Conservation (phyloP, 53 echinoderm and acorn worm species). For the Astropecten irregularis region DNA sequence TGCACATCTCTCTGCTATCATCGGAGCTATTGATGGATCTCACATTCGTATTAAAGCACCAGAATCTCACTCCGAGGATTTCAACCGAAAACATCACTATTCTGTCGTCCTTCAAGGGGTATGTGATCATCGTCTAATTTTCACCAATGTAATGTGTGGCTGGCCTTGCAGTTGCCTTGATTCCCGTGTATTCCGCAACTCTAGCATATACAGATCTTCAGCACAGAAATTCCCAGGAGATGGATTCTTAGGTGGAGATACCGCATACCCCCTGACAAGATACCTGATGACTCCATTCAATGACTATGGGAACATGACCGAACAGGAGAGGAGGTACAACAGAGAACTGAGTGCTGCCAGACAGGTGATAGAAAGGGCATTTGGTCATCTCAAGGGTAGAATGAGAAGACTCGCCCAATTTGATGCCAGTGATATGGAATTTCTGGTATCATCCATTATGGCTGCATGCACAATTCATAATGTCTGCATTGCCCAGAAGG, state of each 20-base stretch:
- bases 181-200: slow-evolving; percentile 6
- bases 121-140: background rate
- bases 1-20: too few relatives aligned
- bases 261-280: background rate
- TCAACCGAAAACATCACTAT: slow-evolving; percentile 8
- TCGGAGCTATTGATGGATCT: slow-evolving; percentile 12
- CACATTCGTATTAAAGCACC: slow-evolving; percentile 21
- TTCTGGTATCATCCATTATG: slow-evolving; percentile 28
- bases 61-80: background rate
- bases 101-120: slow-evolving; percentile 23
- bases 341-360: slow-evolving; percentile 7
- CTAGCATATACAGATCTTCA: background rate
- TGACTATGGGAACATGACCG: slow-evolving; percentile 25
- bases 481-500: slow-evolving; percentile 1
- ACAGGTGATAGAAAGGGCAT: slow-evolving; percentile 18
- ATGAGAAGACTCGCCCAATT: slow-evolving; percentile 28
- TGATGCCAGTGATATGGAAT: slow-evolving; percentile 12
- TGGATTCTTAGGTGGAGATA: slow-evolving; percentile 4
- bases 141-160: slow-evolving; percentile 10
- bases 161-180: slow-evolving; percentile 18
- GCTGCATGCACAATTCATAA: slow-evolving; percentile 37
- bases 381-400: slow-evolving; percentile 42
- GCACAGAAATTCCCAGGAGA: background rate
- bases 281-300: slow-evolving; percentile 10
- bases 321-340: slow-evolving; percentile 1